Evolutionary conservation across 2,113 vertebrate genomes (phyloP).

Genomic region (Agelaius tricolor): DNA sequence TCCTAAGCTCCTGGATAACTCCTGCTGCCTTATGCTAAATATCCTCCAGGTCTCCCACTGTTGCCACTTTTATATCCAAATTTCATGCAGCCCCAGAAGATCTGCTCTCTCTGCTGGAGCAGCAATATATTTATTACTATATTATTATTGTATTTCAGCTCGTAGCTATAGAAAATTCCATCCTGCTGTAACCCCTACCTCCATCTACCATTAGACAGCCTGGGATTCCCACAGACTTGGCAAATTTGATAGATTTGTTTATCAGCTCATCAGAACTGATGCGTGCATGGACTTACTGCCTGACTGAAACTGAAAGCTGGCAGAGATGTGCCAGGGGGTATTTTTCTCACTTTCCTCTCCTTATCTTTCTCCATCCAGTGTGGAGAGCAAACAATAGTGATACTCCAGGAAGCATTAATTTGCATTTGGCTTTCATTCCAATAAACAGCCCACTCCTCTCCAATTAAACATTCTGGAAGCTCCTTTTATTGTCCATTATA

Average conservation of each 20-base stretch:
- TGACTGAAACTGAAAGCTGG: slow-evolving; percentile 14
- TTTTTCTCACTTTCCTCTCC: background rate
- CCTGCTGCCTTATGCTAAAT: slow-evolving; percentile 47
- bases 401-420: background rate
- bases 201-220: slow-evolving; percentile 45
- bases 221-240: slow-evolving; percentile 49
- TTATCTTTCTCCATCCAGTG: background rate
- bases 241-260: slow-evolving; percentile 71
- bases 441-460: background rate
- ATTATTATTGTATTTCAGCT: slow-evolving; percentile 53
- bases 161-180: slow-evolving; percentile 41
- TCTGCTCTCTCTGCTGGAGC: slow-evolving; percentile 58
- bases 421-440: background rate
- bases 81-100: slow-evolving; percentile 27
- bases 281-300: background rate
- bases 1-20: slow-evolving; percentile 3
- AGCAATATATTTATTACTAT: slow-evolving; percentile 55
- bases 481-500: background rate
- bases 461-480: background rate
- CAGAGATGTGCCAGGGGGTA: background rate
- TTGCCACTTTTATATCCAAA: slow-evolving; percentile 47
- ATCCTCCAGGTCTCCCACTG: slow-evolving; percentile 45
- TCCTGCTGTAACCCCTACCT: slow-evolving; percentile 51
- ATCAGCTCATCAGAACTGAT: slow-evolving; percentile 56
- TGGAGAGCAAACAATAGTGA: background rate